A percentile compares a stretch with the other conserved stretches of the same genome.
Conservation (phyloP, 2,797 vertebrate species). For the Alectoris magna region DNA sequence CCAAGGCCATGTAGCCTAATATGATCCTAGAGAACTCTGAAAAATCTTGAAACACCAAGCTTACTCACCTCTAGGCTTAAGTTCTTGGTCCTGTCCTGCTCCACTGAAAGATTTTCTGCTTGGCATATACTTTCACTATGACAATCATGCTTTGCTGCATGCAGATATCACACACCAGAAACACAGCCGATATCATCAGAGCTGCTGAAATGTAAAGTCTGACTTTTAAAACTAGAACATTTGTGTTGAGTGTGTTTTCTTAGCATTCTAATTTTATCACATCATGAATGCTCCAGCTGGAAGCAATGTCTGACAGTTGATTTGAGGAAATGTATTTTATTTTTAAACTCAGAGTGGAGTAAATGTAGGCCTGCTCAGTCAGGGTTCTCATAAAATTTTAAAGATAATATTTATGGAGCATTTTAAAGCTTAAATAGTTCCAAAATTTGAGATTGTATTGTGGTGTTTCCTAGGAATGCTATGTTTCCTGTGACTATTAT, state of each 20-base stretch:
- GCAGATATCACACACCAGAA: constrained; percentile 22
- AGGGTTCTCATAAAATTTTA: constrained; percentile 37
- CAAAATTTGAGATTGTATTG: neutral
- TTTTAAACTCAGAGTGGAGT: constrained; percentile 59
- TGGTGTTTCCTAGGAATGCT: neutral
- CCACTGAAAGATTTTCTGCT: constrained; percentile 5
- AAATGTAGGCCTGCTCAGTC: constrained; percentile 26
- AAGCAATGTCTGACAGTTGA: constrained; percentile 66
- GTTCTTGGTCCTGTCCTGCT: neutral
- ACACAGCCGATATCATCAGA: constrained; percentile 42
- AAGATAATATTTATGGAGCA: neutral
- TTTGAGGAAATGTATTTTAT: constrained; percentile 61
- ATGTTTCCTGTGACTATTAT: neutral
- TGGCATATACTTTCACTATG: neutral
- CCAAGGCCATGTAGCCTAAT: neutral
- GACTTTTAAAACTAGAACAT: constrained; percentile 72
- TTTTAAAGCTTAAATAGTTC: constrained; percentile 20
- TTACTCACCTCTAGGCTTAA: neutral
- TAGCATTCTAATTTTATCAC: constrained; percentile 75
- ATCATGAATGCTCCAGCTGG: constrained; percentile 65
- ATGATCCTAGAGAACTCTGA: neutral
- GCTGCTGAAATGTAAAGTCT: constrained; percentile 61
- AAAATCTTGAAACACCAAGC: neutral
- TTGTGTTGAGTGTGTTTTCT: constrained; percentile 61
- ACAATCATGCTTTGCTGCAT: neutral